Conservation (phyloP, 2,888 invertebrate genomes). For the Taphrorychus bicolor region DNA sequence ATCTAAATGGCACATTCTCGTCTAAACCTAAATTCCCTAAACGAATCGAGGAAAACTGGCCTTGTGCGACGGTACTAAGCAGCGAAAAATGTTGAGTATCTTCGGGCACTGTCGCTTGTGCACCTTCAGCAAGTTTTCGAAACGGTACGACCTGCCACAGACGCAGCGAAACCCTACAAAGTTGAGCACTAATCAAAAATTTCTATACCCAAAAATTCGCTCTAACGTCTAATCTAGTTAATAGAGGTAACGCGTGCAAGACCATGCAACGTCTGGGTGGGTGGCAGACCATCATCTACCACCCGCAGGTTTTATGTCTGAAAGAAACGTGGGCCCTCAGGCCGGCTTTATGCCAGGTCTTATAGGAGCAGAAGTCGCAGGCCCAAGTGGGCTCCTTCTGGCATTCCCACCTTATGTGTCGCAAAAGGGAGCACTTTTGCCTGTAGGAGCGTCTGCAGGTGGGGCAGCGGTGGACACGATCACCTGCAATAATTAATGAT, state of each 20-base stretch:
- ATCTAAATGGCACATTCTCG: no score
- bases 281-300: no score
- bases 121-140: conserved; percentile 44
- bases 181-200: neutral
- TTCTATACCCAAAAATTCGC: neutral
- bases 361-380: conserved; percentile 28
- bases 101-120: conserved; percentile 39
- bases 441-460: conserved; percentile 78
- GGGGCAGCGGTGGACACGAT: neutral
- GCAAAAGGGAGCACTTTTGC: conserved; percentile 64
- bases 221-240: neutral
- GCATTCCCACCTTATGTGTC: conserved; percentile 44
- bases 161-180: neutral
- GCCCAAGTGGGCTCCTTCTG: conserved; percentile 30
- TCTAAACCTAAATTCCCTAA: no score
- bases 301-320: no score
- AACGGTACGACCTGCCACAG: conserved; percentile 44
- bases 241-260: neutral
- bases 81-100: neutral
- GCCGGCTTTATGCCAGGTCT: neutral
- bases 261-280: no score
- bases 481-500: neutral
- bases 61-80: neutral
- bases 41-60: neutral
- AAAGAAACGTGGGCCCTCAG: neutral